Evolutionary conservation across 2,888 invertebrate species (phyloP), one percentile per base, ranked within the genome.

Genomic region (Griposia aprilina): DNA sequence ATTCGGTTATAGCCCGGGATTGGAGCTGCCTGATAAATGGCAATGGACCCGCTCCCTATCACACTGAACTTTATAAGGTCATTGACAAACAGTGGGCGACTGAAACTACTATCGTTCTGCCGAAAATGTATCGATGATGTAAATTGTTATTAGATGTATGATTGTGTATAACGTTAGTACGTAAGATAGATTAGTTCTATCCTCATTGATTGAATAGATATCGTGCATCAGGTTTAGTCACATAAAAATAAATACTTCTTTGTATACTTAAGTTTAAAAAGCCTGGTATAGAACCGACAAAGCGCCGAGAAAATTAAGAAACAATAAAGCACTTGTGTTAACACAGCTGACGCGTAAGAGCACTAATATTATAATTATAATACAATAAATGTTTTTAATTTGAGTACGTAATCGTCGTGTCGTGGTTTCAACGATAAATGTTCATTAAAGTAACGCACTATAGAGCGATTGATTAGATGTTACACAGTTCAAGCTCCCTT

Each of bases 321-420:
- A 87, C 86, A 83, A 87, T 92, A 90, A 92, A 92, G 75, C 83
- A 87, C 86, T 90, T 85, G 76, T 86, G 81, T 80, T 90, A 91
- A 91, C 90, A 91, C 50, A 79, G 82, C 82, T 84, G 86, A 88
- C 87, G 86, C 76, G 88, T 87, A 88, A 82, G 85, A 90, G 78
- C 86, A 75, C 84, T 88, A 88, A n/a, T n/a, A n/a, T n/a, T n/a
- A n/a, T n/a, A n/a, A n/a, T n/a, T n/a, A n/a, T 91, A 91, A 68
- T 89, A 90, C 76, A 90, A 91, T 92, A 90, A 93, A 93, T 88
- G 90, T 89, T 90, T 88, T 90, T 93, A 92, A 92, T 92, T 91
- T 88, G 84, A 91, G 90, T 91, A 88, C 89, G 89, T 90, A 89
- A 88, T 89, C 84, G 90, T 83, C 81, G 83, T 87, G 91, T 91